These are phyloP conservation scores for Drosophila robusta DNA, from an alignment of 2,888 invertebrate genomes.

Conservation along the genomic window DNA sequence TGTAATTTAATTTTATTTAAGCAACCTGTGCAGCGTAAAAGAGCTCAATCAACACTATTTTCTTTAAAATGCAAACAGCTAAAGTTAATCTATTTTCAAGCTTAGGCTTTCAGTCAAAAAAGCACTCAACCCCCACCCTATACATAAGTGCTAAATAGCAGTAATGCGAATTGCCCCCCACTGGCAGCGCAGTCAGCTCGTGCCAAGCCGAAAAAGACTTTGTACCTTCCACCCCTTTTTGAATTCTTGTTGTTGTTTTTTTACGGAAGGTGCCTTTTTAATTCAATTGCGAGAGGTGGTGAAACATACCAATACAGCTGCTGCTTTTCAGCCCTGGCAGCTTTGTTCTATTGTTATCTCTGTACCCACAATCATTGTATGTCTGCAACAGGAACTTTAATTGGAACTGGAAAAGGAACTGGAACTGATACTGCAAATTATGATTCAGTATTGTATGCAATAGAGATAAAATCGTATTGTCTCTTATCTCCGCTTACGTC, in stretches of 20 bases:
- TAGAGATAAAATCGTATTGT: conserved; percentile 51
- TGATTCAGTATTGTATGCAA: conserved; percentile 1
- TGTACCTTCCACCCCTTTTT: conserved; percentile 37
- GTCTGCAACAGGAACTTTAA: background rate
- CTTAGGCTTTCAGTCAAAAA: conserved; percentile 6
- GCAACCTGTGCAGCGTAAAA: conserved; percentile 20
- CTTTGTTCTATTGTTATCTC: conserved; percentile 17
- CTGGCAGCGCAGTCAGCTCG: conserved; percentile 43
- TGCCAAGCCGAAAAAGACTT: conserved; percentile 39
- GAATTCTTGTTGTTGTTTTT: conserved; percentile 1
- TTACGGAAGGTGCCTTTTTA: conserved; percentile 26
- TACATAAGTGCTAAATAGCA: background rate
- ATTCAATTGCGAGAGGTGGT: conserved; percentile 41
- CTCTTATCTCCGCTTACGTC: conserved; percentile 55
- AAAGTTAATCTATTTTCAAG: conserved; percentile 52
- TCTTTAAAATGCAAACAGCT: conserved; percentile 32
- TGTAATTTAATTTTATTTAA: background rate
- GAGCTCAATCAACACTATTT: conserved; percentile 48
- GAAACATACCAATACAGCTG: conserved; percentile 39
- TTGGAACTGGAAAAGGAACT: conserved; percentile 11
- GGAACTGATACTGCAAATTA: conserved; percentile 9
- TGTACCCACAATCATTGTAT: background rate
- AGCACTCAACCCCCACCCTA: conserved; percentile 26
- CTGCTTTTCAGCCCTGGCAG: conserved; percentile 26
- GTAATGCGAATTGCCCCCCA: conserved; percentile 39